These are phyloP conservation scores for Patagioenas fasciata DNA, from an alignment of 2,113 vertebrate genomes.

Conservation along the genomic window DNA sequence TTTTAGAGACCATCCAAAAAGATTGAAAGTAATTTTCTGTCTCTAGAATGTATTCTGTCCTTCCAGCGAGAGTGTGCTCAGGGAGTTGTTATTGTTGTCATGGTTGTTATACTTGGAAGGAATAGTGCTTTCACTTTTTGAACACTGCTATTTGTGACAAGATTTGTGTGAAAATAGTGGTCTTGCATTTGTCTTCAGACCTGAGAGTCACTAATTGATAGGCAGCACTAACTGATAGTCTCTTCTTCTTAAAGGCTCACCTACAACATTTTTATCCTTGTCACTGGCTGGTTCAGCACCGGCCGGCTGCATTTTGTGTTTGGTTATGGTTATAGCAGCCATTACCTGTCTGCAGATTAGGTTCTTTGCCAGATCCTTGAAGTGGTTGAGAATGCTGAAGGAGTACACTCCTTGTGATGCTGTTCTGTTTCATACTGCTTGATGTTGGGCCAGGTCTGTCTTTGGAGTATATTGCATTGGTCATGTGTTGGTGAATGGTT, in stretches of 20 bases:
- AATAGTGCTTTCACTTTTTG: background rate
- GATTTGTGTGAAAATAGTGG: background rate
- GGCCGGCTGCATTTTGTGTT: background rate
- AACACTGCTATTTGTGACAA: background rate
- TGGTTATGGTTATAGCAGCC: background rate
- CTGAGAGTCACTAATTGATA: background rate
- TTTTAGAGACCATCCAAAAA: background rate
- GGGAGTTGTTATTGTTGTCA: background rate
- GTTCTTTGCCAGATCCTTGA: background rate
- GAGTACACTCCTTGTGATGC: background rate
- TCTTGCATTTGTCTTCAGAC: background rate
- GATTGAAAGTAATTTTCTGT: background rate
- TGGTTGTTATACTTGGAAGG: background rate
- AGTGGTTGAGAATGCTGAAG: background rate
- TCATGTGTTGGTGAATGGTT: background rate
- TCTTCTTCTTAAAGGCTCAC: background rate
- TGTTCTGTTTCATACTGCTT: background rate
- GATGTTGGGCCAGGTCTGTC: background rate
- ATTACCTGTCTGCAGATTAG: background rate
- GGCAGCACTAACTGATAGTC: background rate
- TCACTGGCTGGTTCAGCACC: background rate
- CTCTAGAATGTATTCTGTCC: background rate
- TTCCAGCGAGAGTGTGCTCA: background rate
- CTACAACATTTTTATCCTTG: background rate
- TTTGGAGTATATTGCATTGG: background rate